Conservation (phyloP, 2,797 vertebrate species). For the Diplodus puntazzo region DNA sequence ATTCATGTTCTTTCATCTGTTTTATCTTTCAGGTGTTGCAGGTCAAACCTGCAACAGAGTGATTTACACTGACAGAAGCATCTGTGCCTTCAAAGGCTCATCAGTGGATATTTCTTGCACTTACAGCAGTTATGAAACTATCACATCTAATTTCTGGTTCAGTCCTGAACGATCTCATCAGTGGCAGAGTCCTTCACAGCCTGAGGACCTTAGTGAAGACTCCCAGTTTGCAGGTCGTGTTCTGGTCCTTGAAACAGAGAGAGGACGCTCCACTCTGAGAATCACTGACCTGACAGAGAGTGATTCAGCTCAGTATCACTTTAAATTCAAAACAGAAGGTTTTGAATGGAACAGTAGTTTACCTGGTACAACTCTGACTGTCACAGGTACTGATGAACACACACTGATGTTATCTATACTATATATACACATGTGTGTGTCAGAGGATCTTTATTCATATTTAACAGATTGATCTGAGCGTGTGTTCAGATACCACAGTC, state of each 20-base stretch:
- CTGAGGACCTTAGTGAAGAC: not conserved
- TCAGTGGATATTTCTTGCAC: constrained; percentile 35
- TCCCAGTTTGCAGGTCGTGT: constrained; percentile 28
- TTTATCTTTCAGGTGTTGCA: constrained; percentile 45
- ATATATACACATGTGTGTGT: too few relatives aligned
- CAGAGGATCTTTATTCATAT: too few relatives aligned
- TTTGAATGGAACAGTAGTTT: not conserved
- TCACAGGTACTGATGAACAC: constrained; percentile 32
- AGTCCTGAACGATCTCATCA: not conserved
- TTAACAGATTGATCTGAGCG: too few relatives aligned
- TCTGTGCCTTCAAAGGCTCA: constrained; percentile 50
- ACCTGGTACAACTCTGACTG: constrained; percentile 23
- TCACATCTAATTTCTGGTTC: constrained; percentile 31
- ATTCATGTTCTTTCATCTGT: not conserved
- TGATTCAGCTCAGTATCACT: constrained; percentile 25
- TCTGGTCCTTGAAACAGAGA: not conserved
- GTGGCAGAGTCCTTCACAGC: not conserved
- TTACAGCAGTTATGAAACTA: not conserved
- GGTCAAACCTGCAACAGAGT: constrained; percentile 22
- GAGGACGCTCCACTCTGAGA: not conserved
- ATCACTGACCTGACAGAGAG: constrained; percentile 24
- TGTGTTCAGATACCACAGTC: too few relatives aligned
- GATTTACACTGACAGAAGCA: constrained; percentile 10
- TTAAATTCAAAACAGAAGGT: constrained; percentile 2
- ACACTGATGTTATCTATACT: not conserved